Evolutionary conservation across 2,888 invertebrate genomes (phyloP).

Genomic region (Plagiodera versicolora): DNA sequence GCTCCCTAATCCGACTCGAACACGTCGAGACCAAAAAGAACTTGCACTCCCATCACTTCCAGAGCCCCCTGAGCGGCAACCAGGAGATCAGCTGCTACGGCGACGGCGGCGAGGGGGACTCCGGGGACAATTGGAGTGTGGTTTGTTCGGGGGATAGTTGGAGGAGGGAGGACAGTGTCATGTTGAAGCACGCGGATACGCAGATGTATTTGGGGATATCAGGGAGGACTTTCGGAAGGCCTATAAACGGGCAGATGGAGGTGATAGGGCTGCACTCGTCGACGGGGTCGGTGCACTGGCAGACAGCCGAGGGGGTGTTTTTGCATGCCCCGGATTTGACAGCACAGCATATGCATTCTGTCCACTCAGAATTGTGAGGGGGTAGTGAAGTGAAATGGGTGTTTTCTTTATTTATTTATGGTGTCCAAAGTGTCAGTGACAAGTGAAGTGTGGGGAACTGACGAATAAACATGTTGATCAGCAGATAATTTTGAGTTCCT

Average conservation of each 20-base stretch:
- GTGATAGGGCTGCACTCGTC: slow-evolving; percentile 80
- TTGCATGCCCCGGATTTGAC: slow-evolving; percentile 79
- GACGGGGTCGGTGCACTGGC: slow-evolving; percentile 84
- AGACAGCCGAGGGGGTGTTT: slow-evolving; percentile 89
- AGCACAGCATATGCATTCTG: slow-evolving; percentile 61
- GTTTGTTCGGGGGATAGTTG: slow-evolving; percentile 81
- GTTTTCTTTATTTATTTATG: slow-evolving; percentile 11
- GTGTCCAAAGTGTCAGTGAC: slow-evolving; percentile 6
- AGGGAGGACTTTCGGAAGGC: slow-evolving; percentile 91
- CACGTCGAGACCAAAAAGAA: slow-evolving; percentile 91
- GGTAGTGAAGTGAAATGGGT: background rate
- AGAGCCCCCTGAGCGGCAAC: slow-evolving; percentile 90
- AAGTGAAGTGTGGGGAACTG: no score
- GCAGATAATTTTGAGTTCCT: no score
- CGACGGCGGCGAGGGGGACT: slow-evolving; percentile 82
- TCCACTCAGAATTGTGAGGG: slow-evolving; percentile 62
- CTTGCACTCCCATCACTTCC: slow-evolving; percentile 94
- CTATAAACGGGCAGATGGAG: slow-evolving; percentile 95
- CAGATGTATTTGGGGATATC: slow-evolving; percentile 82
- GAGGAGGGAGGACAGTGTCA: slow-evolving; percentile 80
- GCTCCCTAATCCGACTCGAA: slow-evolving; percentile 79
- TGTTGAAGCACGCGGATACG: slow-evolving; percentile 91
- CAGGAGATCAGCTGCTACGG: slow-evolving; percentile 98
- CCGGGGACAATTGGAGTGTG: slow-evolving; percentile 93
- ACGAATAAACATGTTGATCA: no score